phyloP scores from a whole-genome alignment of 2,797 vertebrate species.

The Streptopelia turtur region DNA sequence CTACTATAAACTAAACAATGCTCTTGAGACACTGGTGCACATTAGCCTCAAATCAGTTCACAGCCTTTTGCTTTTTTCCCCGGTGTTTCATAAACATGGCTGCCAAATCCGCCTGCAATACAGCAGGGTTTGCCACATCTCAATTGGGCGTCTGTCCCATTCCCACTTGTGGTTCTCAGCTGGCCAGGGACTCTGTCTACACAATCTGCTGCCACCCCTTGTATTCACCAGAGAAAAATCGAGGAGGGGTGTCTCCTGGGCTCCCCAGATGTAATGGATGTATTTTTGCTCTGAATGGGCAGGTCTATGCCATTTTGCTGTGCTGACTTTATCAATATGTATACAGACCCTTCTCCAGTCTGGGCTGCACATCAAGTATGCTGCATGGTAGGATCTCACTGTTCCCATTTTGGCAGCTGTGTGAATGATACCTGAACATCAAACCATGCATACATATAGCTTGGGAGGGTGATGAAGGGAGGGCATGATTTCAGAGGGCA shows the following conservation, averaged over 20 bases:
- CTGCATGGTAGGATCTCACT: background rate
- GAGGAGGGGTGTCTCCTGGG: background rate
- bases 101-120: background rate
- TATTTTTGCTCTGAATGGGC: background rate
- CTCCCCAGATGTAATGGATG: background rate
- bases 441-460: background rate
- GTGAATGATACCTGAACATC: background rate
- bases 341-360: background rate
- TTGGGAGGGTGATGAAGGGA: background rate
- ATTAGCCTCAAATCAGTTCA: background rate
- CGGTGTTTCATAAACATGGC: background rate
- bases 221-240: background rate
- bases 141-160: accelerated
- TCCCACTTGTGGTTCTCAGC: accelerated
- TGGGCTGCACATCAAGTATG: background rate
- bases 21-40: background rate
- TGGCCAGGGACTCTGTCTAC: accelerated
- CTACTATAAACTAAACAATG: background rate
- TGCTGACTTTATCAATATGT: background rate
- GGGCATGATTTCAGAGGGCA: background rate
- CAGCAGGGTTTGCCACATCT: background rate
- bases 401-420: background rate
- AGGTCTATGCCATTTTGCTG: background rate
- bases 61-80: background rate
- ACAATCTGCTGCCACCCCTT: background rate